A percentile compares a stretch with the other conserved stretches of the same genome.
Conservation (phyloP, 2,888 invertebrate species). For the Lissocephala sabroskyi region DNA sequence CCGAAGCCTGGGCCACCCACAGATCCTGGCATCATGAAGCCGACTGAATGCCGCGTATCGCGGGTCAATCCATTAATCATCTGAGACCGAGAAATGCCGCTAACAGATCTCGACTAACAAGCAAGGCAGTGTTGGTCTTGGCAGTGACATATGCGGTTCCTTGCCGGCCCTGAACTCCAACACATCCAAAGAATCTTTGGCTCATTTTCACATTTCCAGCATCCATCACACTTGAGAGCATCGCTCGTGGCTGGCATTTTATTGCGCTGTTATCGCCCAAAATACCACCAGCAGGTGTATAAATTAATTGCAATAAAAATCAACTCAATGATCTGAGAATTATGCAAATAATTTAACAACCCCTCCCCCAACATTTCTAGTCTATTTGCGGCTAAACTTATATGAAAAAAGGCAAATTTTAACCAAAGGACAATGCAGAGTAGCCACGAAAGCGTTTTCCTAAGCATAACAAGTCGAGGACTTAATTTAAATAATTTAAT, state of each 20-base stretch:
- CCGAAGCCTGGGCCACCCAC: conserved; percentile 9
- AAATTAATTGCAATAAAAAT: conserved; percentile 24
- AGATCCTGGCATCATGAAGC: conserved; percentile 7
- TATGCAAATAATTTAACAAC: too few species aligned
- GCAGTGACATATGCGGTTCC: conserved; percentile 50
- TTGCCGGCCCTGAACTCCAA: too few species aligned
- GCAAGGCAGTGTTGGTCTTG: too few species aligned
- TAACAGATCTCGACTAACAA: too few species aligned
- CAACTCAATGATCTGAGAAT: conserved; percentile 12
- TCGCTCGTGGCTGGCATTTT: not conserved
- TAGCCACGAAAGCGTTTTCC: conserved; percentile 14
- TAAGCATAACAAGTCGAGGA: conserved; percentile 23
- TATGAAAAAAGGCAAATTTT: not conserved
- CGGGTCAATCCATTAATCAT: conserved; percentile 1
- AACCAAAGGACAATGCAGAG: conserved; percentile 20
- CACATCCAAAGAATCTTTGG: conserved; percentile 19
- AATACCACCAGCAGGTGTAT: conserved; percentile 16
- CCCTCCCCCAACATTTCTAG: too few species aligned
- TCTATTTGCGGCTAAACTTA: not conserved
- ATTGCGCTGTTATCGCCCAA: conserved; percentile 10
- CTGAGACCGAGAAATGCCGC: conserved; percentile 9
- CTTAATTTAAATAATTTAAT: conserved; percentile 44
- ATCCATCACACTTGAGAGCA: conserved; percentile 40
- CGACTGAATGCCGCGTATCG: too few species aligned
- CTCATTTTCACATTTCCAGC: conserved; percentile 18